Conservation (phyloP, 2,797 vertebrate species). For the Tamandua tetradactyla region DNA sequence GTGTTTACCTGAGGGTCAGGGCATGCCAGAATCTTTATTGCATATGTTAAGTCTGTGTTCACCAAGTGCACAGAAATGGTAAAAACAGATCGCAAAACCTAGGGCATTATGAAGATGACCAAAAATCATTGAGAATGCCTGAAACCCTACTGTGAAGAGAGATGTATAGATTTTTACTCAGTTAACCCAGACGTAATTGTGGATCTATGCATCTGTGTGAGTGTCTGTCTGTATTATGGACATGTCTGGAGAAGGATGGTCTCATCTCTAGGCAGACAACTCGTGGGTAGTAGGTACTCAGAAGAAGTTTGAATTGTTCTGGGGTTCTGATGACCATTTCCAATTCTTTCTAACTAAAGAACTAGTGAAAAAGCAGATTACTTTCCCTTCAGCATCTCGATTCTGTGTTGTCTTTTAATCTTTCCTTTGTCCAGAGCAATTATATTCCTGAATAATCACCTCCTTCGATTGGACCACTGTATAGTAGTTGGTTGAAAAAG, state of each 20-base stretch:
- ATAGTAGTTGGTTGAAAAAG: neutral
- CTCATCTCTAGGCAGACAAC: neutral
- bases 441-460: neutral
- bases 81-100: neutral
- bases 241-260: rapidly evolving
- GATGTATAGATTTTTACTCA: neutral
- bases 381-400: neutral
- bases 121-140: neutral
- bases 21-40: neutral
- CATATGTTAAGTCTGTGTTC: neutral
- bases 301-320: neutral
- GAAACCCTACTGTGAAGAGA: neutral
- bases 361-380: neutral
- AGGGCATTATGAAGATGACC: neutral
- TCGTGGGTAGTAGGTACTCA: neutral
- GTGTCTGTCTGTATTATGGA: neutral
- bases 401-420: neutral
- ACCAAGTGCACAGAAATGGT: neutral
- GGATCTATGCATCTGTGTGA: neutral
- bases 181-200: neutral
- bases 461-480: neutral
- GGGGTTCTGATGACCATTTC: neutral
- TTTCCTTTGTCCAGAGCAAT: neutral
- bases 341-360: neutral
- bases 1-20: neutral